phyloP scores from a whole-genome alignment of 2,888 invertebrate genomes.

The Entomobrya multifasciata region DNA sequence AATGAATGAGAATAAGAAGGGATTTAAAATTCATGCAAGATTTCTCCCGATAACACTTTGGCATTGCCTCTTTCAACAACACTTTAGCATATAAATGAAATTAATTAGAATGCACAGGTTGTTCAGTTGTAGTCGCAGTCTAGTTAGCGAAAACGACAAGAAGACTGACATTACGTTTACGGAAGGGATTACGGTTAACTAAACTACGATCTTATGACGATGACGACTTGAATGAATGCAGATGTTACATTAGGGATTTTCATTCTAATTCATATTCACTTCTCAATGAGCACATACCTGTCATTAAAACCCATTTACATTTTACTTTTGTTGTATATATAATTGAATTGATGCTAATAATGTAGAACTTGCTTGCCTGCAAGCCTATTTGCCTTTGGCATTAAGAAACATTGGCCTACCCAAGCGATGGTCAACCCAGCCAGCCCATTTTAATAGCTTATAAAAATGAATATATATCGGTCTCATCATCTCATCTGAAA shows the following conservation, averaged over 20 bases:
- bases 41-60: background rate
- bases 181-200: slow-evolving; percentile 20
- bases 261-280: slow-evolving; percentile 1
- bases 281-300: background rate
- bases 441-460: background rate
- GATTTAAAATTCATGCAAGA: slow-evolving; percentile 25
- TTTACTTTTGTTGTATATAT: background rate
- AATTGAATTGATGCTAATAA: slow-evolving; percentile 17
- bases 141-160: slow-evolving; percentile 10
- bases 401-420: background rate
- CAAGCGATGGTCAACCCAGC: background rate
- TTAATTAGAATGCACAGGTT: slow-evolving; percentile 27
- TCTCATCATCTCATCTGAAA: background rate
- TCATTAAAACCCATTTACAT: slow-evolving; percentile 20
- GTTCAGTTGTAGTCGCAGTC: slow-evolving; percentile 14
- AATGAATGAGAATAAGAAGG: background rate
- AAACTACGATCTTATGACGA: too few species aligned
- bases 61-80: slow-evolving; percentile 1
- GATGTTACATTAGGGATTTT: slow-evolving; percentile 18
- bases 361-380: background rate
- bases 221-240: slow-evolving; percentile 23
- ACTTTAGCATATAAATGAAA: slow-evolving; percentile 2
- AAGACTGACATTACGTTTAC: background rate
- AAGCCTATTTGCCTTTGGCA: slow-evolving; percentile 26
- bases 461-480: slow-evolving; percentile 8